Evolutionary conservation across 1,140 invertebrate genomes (phyloP), one percentile per base, ranked within the genome.

Genomic region (Drosophila suzukii): DNA sequence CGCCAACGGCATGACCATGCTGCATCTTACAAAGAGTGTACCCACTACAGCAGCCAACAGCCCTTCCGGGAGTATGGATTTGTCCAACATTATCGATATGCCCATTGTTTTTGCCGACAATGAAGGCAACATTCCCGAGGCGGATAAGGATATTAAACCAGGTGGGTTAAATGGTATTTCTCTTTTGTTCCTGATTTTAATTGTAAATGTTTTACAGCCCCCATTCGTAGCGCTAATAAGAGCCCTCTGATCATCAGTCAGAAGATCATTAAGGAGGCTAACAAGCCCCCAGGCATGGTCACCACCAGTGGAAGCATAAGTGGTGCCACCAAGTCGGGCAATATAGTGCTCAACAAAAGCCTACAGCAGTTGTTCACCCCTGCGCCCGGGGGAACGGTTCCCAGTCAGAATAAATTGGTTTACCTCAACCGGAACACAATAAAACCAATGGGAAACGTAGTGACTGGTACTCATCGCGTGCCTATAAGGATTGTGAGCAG

Each of bases 41-140:
- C 5, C 75, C n/a, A 39, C 58, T 4, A 4, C 65, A 12, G 38
- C 47, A 0, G 3, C 43, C 47, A 30, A 32, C 30, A 79, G 44
- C 57, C 32, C 43, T 7, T 76, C 11, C 0, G 58, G 17, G 12
- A 79, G 92, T 53, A 68, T 94, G 39, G 94, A 95, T 71, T 92
- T 95, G 10, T 94, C 94, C 38, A 95, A 95, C 77, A 95, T 95
- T 41, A 92, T 95, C 51, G 94, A 95, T 71, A 93, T 95, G 75
- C 95, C 95, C 6, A 95, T 95, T 73, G 94, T 95, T 27, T 95
- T 95, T 91, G 95, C 95, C 3, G 95, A 95, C 68, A 94, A 95
- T 67, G 94, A 94, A 24, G 91, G 92, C 8, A 92, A 91, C 53
- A 75, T 92, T 15, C 66, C 84, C 2, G 84, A 79, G 8, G 6